Evolutionary conservation across 2,113 vertebrate genomes (phyloP), one percentile per base, ranked within the genome.

Genomic region (Pao palembangensis): DNA sequence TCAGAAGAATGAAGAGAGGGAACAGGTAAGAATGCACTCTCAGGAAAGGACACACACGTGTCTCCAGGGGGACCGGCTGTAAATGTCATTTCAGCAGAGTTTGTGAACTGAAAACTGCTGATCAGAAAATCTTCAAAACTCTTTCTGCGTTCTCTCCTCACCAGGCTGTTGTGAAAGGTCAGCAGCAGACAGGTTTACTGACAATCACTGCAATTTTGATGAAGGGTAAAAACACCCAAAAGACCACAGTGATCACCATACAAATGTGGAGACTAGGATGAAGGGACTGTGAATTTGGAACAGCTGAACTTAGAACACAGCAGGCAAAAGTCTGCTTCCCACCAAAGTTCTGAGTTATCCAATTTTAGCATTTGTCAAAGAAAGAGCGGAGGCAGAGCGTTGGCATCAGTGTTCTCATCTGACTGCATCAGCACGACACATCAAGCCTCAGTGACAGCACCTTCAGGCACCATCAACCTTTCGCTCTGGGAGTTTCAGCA

Each of bases 361-460:
- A 77, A 64, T 62, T 78, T 82, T 55, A 75, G 55, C 47, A 68
- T 72, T 71, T 52, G 80, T 78, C 64, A 75, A 14, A 38, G 31
- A 34, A 5, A 68, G 57, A 61, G 54, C 69, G 64, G 7, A n/a
- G 47, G 65, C 65, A 68, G 34, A 50, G 46, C 51, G 78, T 64
- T 70, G 79, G 73, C 76, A 41, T 75, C 10, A 53, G 58, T 72
- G 75, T 82, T 64, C 58, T 82, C 64, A 71, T 79, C 76, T 60
- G 61, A 69, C 74, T 73, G 61, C 61, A 52, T 63, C 69, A 59
- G 74, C 77, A 80, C 82, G 80, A 78, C 80, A 75, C 72, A 67
- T 76, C 78, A 68, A 44, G 62, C 58, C 70, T 68, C 20, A 69
- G 66, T 82, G 81, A 85, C 81, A 83, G 77, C 68, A 61, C 50